A percentile compares a stretch with the other conserved stretches of the same genome.
Conservation (phyloP, 2,113 vertebrate species). For the Platanista minor region DNA sequence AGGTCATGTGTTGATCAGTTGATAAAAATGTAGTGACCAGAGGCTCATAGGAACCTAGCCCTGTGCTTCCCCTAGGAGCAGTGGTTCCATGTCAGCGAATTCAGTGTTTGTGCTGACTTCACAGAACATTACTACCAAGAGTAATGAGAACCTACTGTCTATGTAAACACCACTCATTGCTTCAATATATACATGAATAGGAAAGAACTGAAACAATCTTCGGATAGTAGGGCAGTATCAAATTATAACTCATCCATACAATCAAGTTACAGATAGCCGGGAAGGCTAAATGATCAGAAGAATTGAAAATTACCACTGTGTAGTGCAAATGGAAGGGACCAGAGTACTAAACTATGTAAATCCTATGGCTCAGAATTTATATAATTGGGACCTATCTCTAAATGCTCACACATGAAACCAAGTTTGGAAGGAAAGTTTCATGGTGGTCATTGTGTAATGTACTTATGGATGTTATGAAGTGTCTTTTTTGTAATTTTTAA, state of each 20-base stretch:
- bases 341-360: background rate
- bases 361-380: background rate
- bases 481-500: background rate
- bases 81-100: background rate
- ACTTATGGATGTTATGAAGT: background rate
- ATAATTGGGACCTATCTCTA: background rate
- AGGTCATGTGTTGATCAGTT: background rate
- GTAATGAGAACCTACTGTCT: background rate
- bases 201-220: background rate
- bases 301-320: background rate
- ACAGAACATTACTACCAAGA: background rate
- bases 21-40: background rate
- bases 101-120: background rate
- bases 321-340: no score
- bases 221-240: background rate
- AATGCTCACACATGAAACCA: background rate
- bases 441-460: background rate
- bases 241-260: background rate
- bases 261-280: background rate
- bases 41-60: background rate
- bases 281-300: background rate
- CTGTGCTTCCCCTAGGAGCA: background rate
- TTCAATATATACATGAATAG: background rate
- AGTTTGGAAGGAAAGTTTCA: background rate
- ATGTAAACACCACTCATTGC: background rate